Base-by-base conservation (phyloP, 37 sponge, comb jelly and placozoan species). In the Diacarnus erythraeanus region DNA sequence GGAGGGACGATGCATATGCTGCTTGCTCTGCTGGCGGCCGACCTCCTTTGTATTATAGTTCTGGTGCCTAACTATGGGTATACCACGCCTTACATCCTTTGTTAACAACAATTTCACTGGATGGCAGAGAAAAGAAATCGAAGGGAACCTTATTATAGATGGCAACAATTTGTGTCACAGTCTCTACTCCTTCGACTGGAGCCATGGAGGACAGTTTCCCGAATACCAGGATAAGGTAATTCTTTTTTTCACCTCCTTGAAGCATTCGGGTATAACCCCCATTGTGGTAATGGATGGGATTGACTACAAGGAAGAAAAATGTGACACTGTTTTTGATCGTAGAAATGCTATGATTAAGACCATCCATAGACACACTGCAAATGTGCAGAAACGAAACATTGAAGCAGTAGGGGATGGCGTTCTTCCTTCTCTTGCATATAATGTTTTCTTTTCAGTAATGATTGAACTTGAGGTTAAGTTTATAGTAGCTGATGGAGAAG, bases 241-340 rank as follows among this genome's bases (percentile, higher is more conserved):
- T 8, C 56, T 63, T 21, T 91, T 87, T 37, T 80, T 90, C 40
- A 51, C 15, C 35, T 38, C 42, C 27, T 71, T 94, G 63, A 73
- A 34, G 3, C 33, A n/a, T 2, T 54, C 75, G 18, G 76, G 51
- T 17, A 70, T 94, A 12, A 22, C n/a, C 23, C 77, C 85, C 18
- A 63, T 90, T 20, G 81, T 94, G 42, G 80, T 94, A 4, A 79
- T 91, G 23, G 95, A 94, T 81, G 95, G 95, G 22, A 54, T 87
- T 22, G 86, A 82, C 59, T 81, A 63, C 56, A 75, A 83, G 29
- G 70, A 84, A 18, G 74, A 85, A 71, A 93, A 88, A 74, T 60
- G 15, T 18, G 75, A 71, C 0, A 82, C 76, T 21, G 43, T 69
- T 6, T 12, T 75, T 29, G 36, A 57, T 31, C 47, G 85, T 18